Percentiles rank a stretch among this genome's conserved stretches.
phyloP scores from a whole-genome alignment of 2,113 vertebrate genomes.

The Conger conger region DNA sequence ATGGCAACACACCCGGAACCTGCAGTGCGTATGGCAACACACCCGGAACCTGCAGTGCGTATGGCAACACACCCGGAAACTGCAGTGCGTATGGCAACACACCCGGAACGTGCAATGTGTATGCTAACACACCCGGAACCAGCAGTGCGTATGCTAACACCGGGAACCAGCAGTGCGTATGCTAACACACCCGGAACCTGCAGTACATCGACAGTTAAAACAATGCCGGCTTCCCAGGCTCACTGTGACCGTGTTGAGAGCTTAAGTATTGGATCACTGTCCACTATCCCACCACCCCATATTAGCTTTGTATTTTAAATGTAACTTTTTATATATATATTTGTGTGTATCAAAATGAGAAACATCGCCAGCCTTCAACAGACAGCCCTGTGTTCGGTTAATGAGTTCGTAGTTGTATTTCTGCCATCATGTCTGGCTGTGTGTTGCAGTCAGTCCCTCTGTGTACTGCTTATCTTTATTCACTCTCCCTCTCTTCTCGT shows the following conservation, averaged over 20 bases:
- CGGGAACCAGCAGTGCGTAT: background rate
- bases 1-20: no score
- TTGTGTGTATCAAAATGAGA: background rate
- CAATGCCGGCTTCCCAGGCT: background rate
- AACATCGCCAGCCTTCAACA: background rate
- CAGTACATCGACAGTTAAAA: background rate
- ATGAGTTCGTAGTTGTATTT: background rate
- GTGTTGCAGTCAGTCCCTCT: constrained; percentile 4
- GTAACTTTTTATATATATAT: background rate
- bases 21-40: no score
- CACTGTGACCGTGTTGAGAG: background rate
- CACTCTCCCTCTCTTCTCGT: background rate
- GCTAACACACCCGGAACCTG: background rate
- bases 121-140: background rate
- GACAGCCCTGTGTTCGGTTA: background rate
- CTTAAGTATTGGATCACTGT: background rate
- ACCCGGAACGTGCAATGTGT: no score
- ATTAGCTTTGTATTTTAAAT: constrained; percentile 2
- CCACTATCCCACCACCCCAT: background rate
- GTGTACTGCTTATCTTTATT: background rate
- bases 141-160: no score
- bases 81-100: no score
- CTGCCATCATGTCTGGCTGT: background rate
- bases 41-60: no score
- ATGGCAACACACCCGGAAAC: background rate